Evolutionary conservation across 2,797 vertebrate genomes (phyloP).

Genomic region (Oreochromis grahami): DNA sequence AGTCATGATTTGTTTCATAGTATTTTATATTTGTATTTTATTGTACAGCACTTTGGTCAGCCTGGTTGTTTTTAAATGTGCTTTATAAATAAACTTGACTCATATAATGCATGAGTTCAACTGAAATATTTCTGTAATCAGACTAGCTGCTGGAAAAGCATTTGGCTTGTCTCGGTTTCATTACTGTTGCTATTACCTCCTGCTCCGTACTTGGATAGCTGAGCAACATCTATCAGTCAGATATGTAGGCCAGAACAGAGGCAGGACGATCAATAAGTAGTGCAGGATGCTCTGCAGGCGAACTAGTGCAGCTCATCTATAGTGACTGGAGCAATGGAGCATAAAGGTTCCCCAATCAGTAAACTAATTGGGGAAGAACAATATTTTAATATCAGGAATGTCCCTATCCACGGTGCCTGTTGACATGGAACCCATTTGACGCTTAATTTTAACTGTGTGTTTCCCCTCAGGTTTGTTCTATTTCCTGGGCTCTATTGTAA

Average conservation of each 20-base stretch:
- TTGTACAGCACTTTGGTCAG: too few relatives aligned
- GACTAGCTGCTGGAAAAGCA: background rate
- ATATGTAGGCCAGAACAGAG: conserved; percentile 10
- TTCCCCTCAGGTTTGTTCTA: conserved; percentile 88
- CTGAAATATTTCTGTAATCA: background rate
- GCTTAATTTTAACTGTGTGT: background rate
- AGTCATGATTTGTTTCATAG: background rate
- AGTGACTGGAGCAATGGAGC: background rate
- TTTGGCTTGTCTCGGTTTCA: background rate
- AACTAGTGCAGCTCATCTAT: background rate
- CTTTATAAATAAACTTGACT: too few relatives aligned
- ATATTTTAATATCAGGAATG: background rate
- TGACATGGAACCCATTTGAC: background rate
- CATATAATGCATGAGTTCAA: background rate
- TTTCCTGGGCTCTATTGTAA: conserved; percentile 96
- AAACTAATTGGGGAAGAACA: background rate
- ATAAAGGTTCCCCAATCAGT: background rate
- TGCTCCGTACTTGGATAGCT: background rate
- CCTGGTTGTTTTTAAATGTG: too few relatives aligned
- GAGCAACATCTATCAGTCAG: background rate
- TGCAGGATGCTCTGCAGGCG: background rate
- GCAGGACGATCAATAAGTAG: conserved; percentile 7
- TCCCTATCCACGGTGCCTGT: background rate
- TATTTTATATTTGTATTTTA: too few relatives aligned
- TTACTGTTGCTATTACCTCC: background rate